A percentile compares a stretch with the other conserved stretches of the same genome.
Evolutionary conservation across 2,797 vertebrate species (phyloP).

Genomic region (Hirundo rustica): DNA sequence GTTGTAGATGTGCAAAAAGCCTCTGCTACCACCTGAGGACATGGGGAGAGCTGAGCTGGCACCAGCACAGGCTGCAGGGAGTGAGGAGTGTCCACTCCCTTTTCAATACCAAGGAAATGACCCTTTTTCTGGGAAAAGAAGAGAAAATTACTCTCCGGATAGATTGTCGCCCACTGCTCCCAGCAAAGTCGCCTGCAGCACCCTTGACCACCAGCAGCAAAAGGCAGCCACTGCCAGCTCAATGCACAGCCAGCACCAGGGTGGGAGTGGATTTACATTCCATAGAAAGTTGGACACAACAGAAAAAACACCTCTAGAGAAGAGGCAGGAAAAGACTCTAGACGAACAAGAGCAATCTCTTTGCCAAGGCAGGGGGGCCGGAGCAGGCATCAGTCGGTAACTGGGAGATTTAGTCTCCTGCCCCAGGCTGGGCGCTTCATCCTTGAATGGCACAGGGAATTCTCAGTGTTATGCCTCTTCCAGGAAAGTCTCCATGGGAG

Average conservation of each 20-base stretch:
- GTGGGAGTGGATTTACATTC: background rate
- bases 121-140: background rate
- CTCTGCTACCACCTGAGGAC: background rate
- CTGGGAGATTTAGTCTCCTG: background rate
- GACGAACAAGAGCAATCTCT: background rate
- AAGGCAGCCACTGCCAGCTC: background rate
- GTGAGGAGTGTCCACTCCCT: background rate
- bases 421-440: background rate
- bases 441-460: background rate
- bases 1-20: background rate
- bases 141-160: background rate
- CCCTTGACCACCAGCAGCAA: background rate
- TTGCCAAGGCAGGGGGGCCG: background rate
- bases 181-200: background rate
- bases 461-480: background rate
- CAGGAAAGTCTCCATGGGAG: background rate
- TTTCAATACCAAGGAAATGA: background rate
- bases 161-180: background rate
- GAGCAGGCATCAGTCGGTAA: background rate
- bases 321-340: background rate
- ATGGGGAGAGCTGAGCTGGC: background rate
- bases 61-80: fast-evolving
- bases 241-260: background rate
- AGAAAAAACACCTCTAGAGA: background rate
- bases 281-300: background rate